Evolutionary conservation across 2,888 invertebrate species (phyloP).

Genomic region (Leptothorax acervorum): DNA sequence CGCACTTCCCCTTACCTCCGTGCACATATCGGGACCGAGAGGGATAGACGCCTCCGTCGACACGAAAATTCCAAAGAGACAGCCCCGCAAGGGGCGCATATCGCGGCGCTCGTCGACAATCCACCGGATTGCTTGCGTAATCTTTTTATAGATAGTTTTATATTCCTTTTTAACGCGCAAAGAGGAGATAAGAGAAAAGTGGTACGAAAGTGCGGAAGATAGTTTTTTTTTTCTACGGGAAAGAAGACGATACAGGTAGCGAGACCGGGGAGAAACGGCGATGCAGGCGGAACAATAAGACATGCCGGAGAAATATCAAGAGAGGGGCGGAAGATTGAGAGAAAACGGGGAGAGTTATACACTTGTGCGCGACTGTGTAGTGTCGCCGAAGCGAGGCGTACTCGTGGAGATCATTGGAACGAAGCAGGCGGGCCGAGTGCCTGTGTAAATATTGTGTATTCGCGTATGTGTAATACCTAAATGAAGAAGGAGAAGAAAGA

Average conservation of each 20-base stretch:
- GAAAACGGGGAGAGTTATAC: constrained; percentile 7
- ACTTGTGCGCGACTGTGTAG: constrained; percentile 27
- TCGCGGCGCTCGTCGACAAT: constrained; percentile 29
- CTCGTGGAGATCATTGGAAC: constrained; percentile 11
- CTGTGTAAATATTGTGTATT: constrained; percentile 45
- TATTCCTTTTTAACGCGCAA: constrained; percentile 73
- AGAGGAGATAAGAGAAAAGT: constrained; percentile 1
- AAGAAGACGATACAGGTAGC: background rate
- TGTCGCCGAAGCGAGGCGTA: constrained; percentile 4
- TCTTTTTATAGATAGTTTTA: constrained; percentile 74
- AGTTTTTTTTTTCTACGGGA: constrained; percentile 26
- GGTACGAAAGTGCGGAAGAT: constrained; percentile 9
- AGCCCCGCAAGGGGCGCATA: background rate
- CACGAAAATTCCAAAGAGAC: constrained; percentile 39
- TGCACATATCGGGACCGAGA: constrained; percentile 24
- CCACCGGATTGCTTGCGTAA: constrained; percentile 43
- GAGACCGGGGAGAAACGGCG: background rate
- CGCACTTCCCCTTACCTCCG: constrained; percentile 28
- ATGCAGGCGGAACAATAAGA: background rate
- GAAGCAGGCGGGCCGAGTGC: constrained; percentile 7
- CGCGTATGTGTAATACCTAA: constrained; percentile 40
- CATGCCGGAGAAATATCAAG: constrained; percentile 2
- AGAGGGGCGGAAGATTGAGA: background rate
- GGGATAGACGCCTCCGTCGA: background rate
- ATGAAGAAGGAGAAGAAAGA: background rate